A percentile compares a stretch with the other conserved stretches of the same genome.
These are phyloP conservation scores for Cheilosia urbana DNA, from an alignment of 2,888 invertebrate species.

Conservation along the genomic window DNA sequence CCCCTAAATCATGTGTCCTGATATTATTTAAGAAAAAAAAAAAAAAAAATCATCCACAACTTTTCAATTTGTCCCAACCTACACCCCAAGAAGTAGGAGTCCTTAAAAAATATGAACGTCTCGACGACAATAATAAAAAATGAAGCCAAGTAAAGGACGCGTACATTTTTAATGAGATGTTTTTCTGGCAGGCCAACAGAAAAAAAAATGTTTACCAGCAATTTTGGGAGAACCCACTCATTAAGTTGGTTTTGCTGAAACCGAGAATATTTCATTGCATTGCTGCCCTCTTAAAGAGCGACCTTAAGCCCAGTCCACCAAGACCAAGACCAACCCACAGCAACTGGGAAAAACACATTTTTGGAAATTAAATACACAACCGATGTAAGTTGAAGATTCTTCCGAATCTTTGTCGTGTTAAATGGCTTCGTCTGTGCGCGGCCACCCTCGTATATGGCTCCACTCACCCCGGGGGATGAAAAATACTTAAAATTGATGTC, in stretches of 20 bases:
- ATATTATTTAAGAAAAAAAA: constrained; percentile 27
- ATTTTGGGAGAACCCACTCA: background rate
- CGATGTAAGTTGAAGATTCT: constrained; percentile 38
- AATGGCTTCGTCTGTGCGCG: constrained; percentile 7
- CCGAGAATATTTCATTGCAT: constrained; percentile 10
- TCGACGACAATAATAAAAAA: constrained; percentile 17
- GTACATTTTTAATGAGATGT: constrained; percentile 46
- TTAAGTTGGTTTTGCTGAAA: constrained; percentile 25
- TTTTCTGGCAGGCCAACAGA: background rate
- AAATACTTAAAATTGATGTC: constrained; percentile 65
- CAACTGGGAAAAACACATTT: constrained; percentile 8
- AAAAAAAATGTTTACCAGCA: background rate
- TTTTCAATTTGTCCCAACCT: constrained; percentile 10
- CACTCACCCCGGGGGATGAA: background rate
- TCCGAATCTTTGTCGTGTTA: constrained; percentile 11
- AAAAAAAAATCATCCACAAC: constrained; percentile 13
- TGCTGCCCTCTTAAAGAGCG: background rate
- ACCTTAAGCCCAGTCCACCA: background rate
- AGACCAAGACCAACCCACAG: background rate
- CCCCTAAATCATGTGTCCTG: constrained; percentile 15
- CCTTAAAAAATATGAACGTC: constrained; percentile 12
- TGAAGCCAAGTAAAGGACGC: constrained; percentile 8
- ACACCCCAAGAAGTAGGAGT: background rate
- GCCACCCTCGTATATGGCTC: background rate
- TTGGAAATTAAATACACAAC: constrained; percentile 45